Base-by-base conservation (phyloP, 2,113 vertebrate genomes). In the Lanius collurio region DNA sequence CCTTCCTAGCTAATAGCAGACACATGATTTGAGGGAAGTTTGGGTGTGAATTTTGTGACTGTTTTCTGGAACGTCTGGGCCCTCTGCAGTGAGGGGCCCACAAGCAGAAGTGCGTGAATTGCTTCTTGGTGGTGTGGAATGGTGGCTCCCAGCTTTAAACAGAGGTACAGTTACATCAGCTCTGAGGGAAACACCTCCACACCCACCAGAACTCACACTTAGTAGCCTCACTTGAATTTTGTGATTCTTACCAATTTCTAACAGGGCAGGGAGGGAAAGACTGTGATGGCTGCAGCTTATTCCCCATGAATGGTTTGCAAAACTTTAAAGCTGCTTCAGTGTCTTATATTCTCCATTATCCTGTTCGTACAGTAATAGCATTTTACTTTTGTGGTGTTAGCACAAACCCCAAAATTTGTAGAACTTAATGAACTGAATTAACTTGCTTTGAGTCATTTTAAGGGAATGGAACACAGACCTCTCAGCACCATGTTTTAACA, bases 391-490 rank as follows among this genome's bases (percentile, higher is more conserved):
- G 9, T 59, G 50, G 4, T 73, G 11, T 56, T 77, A 90, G 71
- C 35, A 77, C 35, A 84, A 87, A 81, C 65, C 0, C 18, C 26
- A 15, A 77, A 50, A 49, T 57, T 83, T 88, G 31, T 47, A 44
- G 50, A 77, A 69, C 27, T 70, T 83, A 83, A 67, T 75, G 26
- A 87, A 83, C 26, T 64, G 49, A 87, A 68, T 56, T 88, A 89
- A 73, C 89, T 94, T 90, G 67, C 21, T 62, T 56, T 64, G 88
- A 88, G 89, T 89, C 5, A 79, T 95, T 96, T 94, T 81, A 88
- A 90, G 68, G 69, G 37, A 68, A 75, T 68, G 39, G 57, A 86
- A 69, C 63, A 83, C 78, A 86, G 47, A 55, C 33, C 31, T 90
- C 42, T 26, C 30, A 83, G 37, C 37, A 71, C 9, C 13, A 15